Evolutionary conservation across 2,797 vertebrate genomes (phyloP).

Genomic region (Cetoscarus ocellatus): DNA sequence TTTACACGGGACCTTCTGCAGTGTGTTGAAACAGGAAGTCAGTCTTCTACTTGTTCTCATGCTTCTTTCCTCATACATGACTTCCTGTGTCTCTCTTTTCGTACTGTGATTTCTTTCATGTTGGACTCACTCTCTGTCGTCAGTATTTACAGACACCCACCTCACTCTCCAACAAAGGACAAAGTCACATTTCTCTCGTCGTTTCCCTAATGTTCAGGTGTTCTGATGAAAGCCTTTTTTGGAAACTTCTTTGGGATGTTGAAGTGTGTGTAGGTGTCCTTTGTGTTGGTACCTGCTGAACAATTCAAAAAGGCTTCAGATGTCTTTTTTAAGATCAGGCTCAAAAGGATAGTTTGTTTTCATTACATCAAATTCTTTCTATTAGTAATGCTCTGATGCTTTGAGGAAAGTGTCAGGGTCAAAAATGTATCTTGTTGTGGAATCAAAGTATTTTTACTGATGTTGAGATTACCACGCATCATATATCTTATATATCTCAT

Average conservation of each 20-base stretch:
- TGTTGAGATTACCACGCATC: too few species aligned
- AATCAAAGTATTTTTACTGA: too few species aligned
- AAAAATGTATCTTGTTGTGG: not conserved
- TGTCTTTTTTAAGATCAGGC: not conserved
- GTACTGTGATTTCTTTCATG: conserved; percentile 34
- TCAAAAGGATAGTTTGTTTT: not conserved
- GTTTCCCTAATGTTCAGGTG: not conserved
- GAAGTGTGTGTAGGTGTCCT: not conserved
- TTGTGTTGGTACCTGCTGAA: conserved; percentile 7
- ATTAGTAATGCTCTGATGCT: not conserved
- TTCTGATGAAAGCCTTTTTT: conserved; percentile 15
- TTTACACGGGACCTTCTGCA: not conserved
- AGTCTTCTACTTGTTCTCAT: conserved; percentile 31
- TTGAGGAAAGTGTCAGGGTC: not conserved
- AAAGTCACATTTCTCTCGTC: not conserved
- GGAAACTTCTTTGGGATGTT: not conserved
- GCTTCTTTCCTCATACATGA: conserved; percentile 27
- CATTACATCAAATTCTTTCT: not conserved
- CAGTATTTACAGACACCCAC: conserved; percentile 34
- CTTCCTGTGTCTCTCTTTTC: conserved; percentile 7
- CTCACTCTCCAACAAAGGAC: conserved; percentile 25
- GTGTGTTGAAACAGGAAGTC: conserved; percentile 48
- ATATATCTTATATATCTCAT: too few species aligned
- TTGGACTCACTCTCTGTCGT: conserved; percentile 30
- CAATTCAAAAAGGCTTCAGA: not conserved